phyloP scores from a whole-genome alignment of 2,888 invertebrate species.

The Leptinotarsa haldemani region DNA sequence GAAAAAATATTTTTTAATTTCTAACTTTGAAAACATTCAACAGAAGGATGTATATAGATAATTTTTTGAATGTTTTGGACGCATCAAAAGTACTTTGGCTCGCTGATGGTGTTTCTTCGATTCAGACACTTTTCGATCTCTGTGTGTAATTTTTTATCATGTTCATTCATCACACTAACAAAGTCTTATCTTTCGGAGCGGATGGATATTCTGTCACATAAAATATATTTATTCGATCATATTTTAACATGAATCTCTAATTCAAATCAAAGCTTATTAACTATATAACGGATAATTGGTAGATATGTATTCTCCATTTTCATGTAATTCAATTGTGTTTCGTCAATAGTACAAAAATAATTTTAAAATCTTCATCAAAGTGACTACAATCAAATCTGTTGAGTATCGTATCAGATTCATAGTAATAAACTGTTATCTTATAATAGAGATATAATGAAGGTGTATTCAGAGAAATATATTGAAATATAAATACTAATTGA shows the following conservation, averaged over 20 bases:
- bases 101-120: too few relatives aligned
- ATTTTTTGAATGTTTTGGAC: too few relatives aligned
- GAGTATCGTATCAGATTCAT: conserved; percentile 40
- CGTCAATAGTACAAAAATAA: conserved; percentile 53
- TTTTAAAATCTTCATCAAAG: conserved; percentile 46
- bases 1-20: too few relatives aligned
- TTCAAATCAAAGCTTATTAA: conserved; percentile 37
- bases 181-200: not conserved
- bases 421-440: conserved; percentile 39
- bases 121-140: too few relatives aligned
- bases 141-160: not conserved
- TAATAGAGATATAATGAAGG: conserved; percentile 47
- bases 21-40: too few relatives aligned
- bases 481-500: conserved; percentile 44
- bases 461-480: conserved; percentile 48
- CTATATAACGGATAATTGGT: conserved; percentile 15
- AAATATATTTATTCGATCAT: conserved; percentile 4
- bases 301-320: conserved; percentile 24
- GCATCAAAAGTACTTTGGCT: too few relatives aligned
- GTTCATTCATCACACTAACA: not conserved
- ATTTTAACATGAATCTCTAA: conserved; percentile 31
- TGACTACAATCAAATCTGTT: conserved; percentile 47
- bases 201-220: not conserved
- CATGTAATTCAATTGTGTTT: conserved; percentile 33
- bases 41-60: too few relatives aligned